These are phyloP conservation scores for Syngnathus typhle DNA, from an alignment of 2,113 vertebrate genomes.

Conservation along the genomic window DNA sequence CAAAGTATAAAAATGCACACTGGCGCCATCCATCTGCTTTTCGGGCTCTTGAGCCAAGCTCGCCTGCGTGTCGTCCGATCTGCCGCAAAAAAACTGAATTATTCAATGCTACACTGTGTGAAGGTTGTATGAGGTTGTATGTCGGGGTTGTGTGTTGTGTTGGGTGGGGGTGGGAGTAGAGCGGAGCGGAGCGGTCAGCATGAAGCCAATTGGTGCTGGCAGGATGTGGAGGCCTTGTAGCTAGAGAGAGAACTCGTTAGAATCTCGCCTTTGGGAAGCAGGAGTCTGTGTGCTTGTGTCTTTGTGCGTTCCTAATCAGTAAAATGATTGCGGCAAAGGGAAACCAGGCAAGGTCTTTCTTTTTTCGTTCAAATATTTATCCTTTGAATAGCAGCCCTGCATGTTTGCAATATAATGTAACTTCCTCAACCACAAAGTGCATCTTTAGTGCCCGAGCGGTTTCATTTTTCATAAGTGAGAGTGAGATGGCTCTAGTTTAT, in stretches of 20 bases:
- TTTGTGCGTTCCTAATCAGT: conserved; percentile 13
- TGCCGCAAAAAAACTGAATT: conserved; percentile 58
- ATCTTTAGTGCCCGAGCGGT: conserved; percentile 1
- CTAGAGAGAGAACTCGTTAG: conserved; percentile 46
- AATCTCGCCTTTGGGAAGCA: conserved; percentile 52
- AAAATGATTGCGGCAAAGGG: conserved; percentile 15
- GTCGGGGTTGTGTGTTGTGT: conserved; percentile 27
- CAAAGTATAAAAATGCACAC: conserved; percentile 5
- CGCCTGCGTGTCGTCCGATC: conserved; percentile 13
- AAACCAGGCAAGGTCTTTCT: conserved; percentile 18
- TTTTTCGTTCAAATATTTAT: conserved; percentile 8
- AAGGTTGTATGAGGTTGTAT: conserved; percentile 31
- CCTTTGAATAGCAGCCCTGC: conserved; percentile 6
- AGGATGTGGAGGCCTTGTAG: conserved; percentile 56
- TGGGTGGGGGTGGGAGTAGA: conserved; percentile 20
- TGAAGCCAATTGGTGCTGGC: conserved; percentile 60
- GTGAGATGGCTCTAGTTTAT: conserved; percentile 2
- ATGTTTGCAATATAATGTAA: conserved; percentile 14
- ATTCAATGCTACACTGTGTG: conserved; percentile 52
- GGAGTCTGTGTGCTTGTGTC: conserved; percentile 9
- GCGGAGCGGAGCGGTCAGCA: conserved; percentile 40
- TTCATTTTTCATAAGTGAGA: background rate
- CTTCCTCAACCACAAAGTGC: background rate
- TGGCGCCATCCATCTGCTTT: conserved; percentile 48
- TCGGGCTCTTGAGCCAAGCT: conserved; percentile 26